Evolutionary conservation across 2,888 invertebrate genomes (phyloP), one percentile per base, ranked within the genome.

Genomic region (Pemphredon lugubris): DNA sequence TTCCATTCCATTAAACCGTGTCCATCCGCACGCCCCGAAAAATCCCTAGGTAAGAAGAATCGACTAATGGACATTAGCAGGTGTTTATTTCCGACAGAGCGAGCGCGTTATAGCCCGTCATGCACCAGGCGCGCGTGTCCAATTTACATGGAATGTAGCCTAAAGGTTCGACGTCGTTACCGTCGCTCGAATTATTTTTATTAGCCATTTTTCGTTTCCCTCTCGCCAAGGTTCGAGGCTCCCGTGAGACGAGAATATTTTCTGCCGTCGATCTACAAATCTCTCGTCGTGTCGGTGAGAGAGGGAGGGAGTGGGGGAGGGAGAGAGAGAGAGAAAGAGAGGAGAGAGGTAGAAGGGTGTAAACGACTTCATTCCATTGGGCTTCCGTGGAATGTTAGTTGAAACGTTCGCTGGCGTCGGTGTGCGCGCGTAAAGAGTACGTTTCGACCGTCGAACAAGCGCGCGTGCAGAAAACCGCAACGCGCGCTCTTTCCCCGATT

Each of bases 41-140:
- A 66, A 66, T 65, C 77, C 47, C 57, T 47, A 59, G 55, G 50
- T 34, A 61, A 53, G 67, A 59, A 67, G 73, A 79, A 77, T 79
- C 67, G 67, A 72, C 65, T 79, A 79, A 77, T 79, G 61, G 76
- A 75, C 63, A 78, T 83, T 84, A 86, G 88, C 88, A 88, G 88
- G 88, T 88, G 88, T 85, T 84, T 83, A 82, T 86, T 87, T 89
- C 86, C 87, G 76, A 77, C 71, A 85, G 87, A 86, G 74, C 82
- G 84, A 77, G 59, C 84, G 67, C 61, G 60, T 74, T 70, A 54
- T 64, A 68, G 51, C 81, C 58, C 64, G 78, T 79, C 81, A 78
- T 71, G 79, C 81, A 58, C 64, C 75, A 78, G 79, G 68, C 79
- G 71, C 75, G 81, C 81, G 79, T 78, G 79, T 81, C 79, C 66